Base-by-base conservation (phyloP, 2,888 invertebrate species). In the Cremastobaeus sp. region DNA sequence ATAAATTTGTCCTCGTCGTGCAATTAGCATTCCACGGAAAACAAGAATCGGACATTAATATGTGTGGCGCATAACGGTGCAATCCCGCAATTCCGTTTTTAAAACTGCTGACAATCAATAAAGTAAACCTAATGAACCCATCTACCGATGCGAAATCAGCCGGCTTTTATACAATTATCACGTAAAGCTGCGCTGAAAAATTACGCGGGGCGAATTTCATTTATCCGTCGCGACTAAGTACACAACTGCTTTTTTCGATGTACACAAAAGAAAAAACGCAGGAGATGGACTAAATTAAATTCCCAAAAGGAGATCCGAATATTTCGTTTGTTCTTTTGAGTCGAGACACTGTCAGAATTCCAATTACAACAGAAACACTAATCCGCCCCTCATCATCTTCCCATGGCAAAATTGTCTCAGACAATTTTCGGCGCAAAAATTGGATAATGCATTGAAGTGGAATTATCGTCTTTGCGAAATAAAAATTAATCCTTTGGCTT, bases 341-440 rank as follows among this genome's bases (percentile, higher is more conserved):
- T 32, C 25, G 5, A 39, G 52, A 25, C 41, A 12, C 34, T 41
- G 57, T 48, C 57, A 57, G 41, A 66, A 57, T 57, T 20, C 41
- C 43, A 50, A 68, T 68, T 59, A 68, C 30, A 59, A 43, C 21
- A 50, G 41, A 57, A 45, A 45, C 66, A 15, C 35, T 66, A 55
- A 66, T 66, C 65, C 65, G 30, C 39, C 55, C 48, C 34, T 48
- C 65, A 12, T 68, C 66, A 59, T 68, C 43, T 68, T 48, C 37
- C 21, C 35, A 39, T 34, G 57, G 59, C 43, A 57, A 68, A 68
- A 55, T 41, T 32, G 37, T 35, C 39, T n/a, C 32, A 65, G 55
- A 55, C 55, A 55, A 65, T n/a, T 35, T 17, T 28, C 14, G 6
- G 41, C 17, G 37, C 25, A 25, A 43, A 64, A 52, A 17, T 45